Base-by-base conservation (phyloP, 2,888 invertebrate species). In the Macrophya annulata region DNA sequence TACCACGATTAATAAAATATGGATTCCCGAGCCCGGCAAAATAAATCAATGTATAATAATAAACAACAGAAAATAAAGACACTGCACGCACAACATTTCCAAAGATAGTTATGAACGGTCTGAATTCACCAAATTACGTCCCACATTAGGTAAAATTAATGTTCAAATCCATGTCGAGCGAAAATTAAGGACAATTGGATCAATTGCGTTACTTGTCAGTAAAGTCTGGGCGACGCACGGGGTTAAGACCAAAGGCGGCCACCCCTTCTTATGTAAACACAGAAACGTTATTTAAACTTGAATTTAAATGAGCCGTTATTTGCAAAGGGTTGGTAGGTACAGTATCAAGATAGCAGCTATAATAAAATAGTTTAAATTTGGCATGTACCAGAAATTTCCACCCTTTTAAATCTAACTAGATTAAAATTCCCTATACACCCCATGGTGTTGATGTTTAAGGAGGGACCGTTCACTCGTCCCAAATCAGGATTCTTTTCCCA, bases 171-270 rank as follows among this genome's bases (percentile, higher is more conserved):
- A 81, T 62, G 81, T 43, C 62, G 62, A 21, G 62, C 62, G n/a
- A 62, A 81, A 62, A 62, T 81, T 62, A 40, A 62, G 12, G 31
- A 31, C 21, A 81, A 62, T 62, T 81, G 62, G 81, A 62, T 81
- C 81, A 81, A 31, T 81, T 81, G 81, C 62, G 81, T 81, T 81
- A 62, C 81, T 43, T n/a, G n/a, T n/a, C 21, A 43, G 21, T 10
- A 81, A 43, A 59, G 59, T 62, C 59, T 81, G n/a, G 62, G 62
- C 51, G 51, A 40, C n/a, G n/a, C n/a, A n/a, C 17, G 31, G 25
- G 55, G 6, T 48, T 55, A 21, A 62, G 21, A n/a, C 81, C 1
- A 43, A 81, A 10, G 40, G 81, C 15, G n/a, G 62, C 25, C 17
- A 15, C 25, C 48, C 55, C n/a, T 77, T 12, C 17, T 37, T 4